phyloP scores from a whole-genome alignment of 2,113 vertebrate genomes.

The Megaceryle maxima region DNA sequence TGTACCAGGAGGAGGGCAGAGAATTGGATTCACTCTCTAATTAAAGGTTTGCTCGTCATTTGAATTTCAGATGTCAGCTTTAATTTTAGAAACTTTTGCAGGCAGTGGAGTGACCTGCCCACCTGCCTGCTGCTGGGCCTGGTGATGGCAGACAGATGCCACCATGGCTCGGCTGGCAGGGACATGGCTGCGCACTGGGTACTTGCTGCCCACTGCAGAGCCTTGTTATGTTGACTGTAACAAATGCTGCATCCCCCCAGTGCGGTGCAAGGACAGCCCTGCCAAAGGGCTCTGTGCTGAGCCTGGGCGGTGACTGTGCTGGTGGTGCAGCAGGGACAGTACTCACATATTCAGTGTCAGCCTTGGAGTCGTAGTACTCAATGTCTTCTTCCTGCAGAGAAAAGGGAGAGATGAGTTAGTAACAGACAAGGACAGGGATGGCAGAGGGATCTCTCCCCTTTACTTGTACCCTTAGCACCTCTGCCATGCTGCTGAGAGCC shows the following conservation, averaged over 20 bases:
- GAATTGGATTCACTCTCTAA: conserved; percentile 81
- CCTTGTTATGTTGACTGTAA: rapidly evolving
- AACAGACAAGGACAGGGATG: rapidly evolving
- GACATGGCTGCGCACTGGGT: rapidly evolving
- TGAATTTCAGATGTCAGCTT: conserved; percentile 82
- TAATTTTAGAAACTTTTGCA: conserved; percentile 79
- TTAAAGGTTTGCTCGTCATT: conserved; percentile 82
- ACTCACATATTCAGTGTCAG: conserved; percentile 94
- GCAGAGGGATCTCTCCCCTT: background rate
- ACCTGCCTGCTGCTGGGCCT: conserved; percentile 40
- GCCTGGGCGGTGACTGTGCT: background rate
- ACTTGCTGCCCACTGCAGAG: background rate
- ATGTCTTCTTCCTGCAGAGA: conserved; percentile 89
- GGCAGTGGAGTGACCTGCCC: conserved; percentile 62
- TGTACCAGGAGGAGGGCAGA: conserved; percentile 68
- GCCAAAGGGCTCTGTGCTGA: rapidly evolving
- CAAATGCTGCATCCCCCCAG: background rate
- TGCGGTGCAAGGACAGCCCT: background rate
- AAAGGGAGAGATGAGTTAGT: conserved; percentile 25
- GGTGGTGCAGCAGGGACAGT: background rate
- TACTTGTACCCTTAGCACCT: rapidly evolving
- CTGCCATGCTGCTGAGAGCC: background rate
- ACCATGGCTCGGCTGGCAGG: background rate
- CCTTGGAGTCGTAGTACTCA: conserved; percentile 96
- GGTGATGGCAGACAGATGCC: background rate